Evolutionary conservation across 2,797 vertebrate genomes (phyloP), one percentile per base, ranked within the genome.

Genomic region (Syndactyla subalaris): DNA sequence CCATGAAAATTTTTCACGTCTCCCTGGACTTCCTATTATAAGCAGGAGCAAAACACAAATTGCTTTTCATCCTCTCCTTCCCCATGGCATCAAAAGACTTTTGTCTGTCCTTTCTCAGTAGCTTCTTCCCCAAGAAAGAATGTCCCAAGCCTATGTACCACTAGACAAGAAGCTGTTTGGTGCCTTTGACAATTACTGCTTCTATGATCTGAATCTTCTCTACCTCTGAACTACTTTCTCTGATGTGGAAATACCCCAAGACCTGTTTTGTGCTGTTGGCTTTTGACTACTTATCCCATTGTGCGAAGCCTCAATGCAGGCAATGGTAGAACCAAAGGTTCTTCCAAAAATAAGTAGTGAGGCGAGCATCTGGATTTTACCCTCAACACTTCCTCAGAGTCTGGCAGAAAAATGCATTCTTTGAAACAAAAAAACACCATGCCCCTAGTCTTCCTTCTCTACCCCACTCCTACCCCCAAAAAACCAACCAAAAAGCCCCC

Each of bases 391-490:
- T 84, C 23, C 36, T 67, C n/a, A 34, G 4, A 3, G 46, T 36
- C 43, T 68, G 20, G 34, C 52, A 83, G 75, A 67, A 6, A 81
- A 78, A 89, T 3, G 1, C 24, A 51, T 58, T 71, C 39, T 71
- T 72, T 41, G 49, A 48, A 45, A 41, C 7, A 59, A 78, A 57
- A 5, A 52, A 82, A 26, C 18, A 58, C 12, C 5, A 18, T 18
- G 18, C 1, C 24, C 29, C 9, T 24, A 63, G 15, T 10, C 39
- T 63, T 21, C 52, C 52, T 54, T 32, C 30, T 14, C 15, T 23
- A 24, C 34, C 34, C 11, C 12, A 9, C 18, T 1, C 4, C 14
- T 45, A 4, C 2, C 43, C 16, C 9, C 4, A 16, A 29, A 14
- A 61, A 41, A 30, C 3, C 27, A 36, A 15, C 39, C 49, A 73